phyloP scores from a whole-genome alignment of 2,888 invertebrate genomes.

The Chrysolina oricalcia region DNA sequence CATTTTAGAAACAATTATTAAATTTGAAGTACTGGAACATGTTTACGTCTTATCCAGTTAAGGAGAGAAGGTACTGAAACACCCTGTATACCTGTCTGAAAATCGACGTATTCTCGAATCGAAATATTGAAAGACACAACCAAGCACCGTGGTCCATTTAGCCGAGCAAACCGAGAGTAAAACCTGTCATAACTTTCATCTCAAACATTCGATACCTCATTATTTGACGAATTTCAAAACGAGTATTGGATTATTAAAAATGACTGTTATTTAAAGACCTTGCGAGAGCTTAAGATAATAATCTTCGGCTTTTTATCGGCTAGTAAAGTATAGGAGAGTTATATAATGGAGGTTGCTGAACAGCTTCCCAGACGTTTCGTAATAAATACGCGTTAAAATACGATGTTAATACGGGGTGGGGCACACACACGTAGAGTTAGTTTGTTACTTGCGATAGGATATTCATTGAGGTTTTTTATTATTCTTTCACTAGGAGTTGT shows the following conservation, averaged over 20 bases:
- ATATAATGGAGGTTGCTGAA: slow-evolving; percentile 1
- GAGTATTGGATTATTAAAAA: neutral
- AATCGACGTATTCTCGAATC: too few relatives aligned
- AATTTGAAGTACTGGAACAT: too few relatives aligned
- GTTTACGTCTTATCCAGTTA: too few relatives aligned
- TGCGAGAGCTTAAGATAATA: slow-evolving; percentile 5
- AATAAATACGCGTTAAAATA: neutral
- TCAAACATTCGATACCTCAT: slow-evolving; percentile 9
- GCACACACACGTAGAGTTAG: neutral
- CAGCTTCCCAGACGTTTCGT: slow-evolving; percentile 5
- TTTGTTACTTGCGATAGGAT: neutral
- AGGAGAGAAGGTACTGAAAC: too few relatives aligned
- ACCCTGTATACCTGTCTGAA: too few relatives aligned
- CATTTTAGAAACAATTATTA: too few relatives aligned
- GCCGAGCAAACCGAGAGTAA: neutral
- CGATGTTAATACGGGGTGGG: neutral
- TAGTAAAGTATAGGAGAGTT: slow-evolving; percentile 10
- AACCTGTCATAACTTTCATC: slow-evolving; percentile 1
- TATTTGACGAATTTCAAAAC: slow-evolving; percentile 8
- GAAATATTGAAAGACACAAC: neutral
- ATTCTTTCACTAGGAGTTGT: too few relatives aligned
- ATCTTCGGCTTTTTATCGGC: slow-evolving; percentile 21
- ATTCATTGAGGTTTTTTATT: neutral
- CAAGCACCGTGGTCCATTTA: neutral
- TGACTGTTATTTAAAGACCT: slow-evolving; percentile 7